Evolutionary conservation across 1,140 invertebrate species (phyloP), one percentile per base, ranked within the genome.

Genomic region (Drosophila pallidifrons): DNA sequence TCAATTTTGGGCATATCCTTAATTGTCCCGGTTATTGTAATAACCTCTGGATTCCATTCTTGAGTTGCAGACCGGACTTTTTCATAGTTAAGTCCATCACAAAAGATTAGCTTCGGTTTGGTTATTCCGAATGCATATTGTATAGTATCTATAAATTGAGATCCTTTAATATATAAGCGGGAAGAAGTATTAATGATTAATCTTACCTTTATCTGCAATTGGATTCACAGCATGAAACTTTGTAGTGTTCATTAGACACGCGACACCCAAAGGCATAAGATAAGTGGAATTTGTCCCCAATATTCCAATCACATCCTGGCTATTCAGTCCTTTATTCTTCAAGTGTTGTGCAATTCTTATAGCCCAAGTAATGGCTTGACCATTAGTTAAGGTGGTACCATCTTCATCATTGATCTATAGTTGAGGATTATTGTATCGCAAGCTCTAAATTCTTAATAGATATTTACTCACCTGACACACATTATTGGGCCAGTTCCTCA

Each of bases 31-130:
- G 43, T 76, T 3, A 92, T 30, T 0, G 90, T 91, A 5, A 60
- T 77, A 15, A 91, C 78, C 25, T 83, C 81, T 5, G 89, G 85
- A 25, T 81, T 76, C 75, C 87, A 83, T 5, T 38, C 63, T 0
- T 63, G 13, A 0, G 80, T 87, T 1, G 82, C 85, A 8, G 54
- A 54, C 10, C 70, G 57, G 3, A 91, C 25, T 49, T 91, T 91
- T n/a, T 87, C 54, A 28, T 91, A 91, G 3, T 79, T 70, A 0
- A 25, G 28, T 0, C 89, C 90, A 68, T 91, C 85, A 15, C 89
- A 90, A 54, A 91, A 91, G 57, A 91, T 83, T 6, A 91, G 38
- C 13, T 41, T 74, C 0, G 90, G 90, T 55, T 87, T 77, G 0
- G 90, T 91, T 8, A 83, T 81, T 2, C 68, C 63, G 1, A 81